Conservation (phyloP, 2,797 vertebrate species). For the Poecilia gillii region DNA sequence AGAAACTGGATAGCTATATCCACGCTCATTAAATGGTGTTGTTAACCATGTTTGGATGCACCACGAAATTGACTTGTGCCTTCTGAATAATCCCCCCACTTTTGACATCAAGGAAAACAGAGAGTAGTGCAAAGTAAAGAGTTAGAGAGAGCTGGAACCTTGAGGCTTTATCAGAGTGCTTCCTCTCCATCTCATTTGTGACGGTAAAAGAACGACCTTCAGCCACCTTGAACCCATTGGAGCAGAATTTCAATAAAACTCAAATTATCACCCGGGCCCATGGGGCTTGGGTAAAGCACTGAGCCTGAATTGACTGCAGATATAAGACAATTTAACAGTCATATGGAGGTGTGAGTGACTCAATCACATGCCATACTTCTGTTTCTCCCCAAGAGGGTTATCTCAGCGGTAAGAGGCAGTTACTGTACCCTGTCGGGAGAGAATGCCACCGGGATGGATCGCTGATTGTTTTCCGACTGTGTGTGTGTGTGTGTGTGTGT, state of each 20-base stretch:
- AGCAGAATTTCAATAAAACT: constrained; percentile 82
- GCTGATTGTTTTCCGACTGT: constrained; percentile 50
- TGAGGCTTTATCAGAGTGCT: constrained; percentile 37
- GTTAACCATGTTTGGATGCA: constrained; percentile 72
- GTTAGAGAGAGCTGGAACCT: constrained; percentile 35
- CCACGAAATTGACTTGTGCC: constrained; percentile 60
- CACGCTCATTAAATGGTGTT: constrained; percentile 66
- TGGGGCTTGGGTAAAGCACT: constrained; percentile 57
- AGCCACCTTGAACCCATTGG: constrained; percentile 77
- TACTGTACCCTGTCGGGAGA: constrained; percentile 44
- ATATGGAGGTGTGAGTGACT: constrained; percentile 75
- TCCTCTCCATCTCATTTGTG: constrained; percentile 45
- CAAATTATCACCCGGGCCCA: constrained; percentile 73
- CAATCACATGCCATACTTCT: constrained; percentile 61
- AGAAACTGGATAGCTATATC: constrained; percentile 49
- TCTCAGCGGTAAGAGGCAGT: constrained; percentile 34
- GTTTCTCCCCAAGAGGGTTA: constrained; percentile 41
- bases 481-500: constrained; percentile 8
- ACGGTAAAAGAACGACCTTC: constrained; percentile 73
- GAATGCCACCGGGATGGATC: constrained; percentile 43
- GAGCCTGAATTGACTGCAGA: constrained; percentile 65
- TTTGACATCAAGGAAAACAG: constrained; percentile 41
- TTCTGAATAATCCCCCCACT: constrained; percentile 44
- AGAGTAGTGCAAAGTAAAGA: constrained; percentile 16
- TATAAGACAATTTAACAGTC: constrained; percentile 73